Evolutionary conservation across 2,113 vertebrate species (phyloP).

Genomic region (Rhinoptilus africanus): DNA sequence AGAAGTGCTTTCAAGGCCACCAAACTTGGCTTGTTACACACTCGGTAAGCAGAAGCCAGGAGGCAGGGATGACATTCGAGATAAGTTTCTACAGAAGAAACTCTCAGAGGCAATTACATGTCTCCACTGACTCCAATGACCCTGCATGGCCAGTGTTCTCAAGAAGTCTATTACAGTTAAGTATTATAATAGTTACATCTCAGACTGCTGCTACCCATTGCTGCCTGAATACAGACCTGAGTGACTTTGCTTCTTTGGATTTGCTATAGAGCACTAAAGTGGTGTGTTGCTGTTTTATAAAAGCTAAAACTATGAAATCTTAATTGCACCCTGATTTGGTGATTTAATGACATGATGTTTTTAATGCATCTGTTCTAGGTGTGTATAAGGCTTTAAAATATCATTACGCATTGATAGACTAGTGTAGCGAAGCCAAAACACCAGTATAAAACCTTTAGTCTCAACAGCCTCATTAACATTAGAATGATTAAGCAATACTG

Average conservation of each 20-base stretch:
- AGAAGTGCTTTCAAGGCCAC: neutral
- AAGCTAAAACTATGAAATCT: neutral
- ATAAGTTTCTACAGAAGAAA: neutral
- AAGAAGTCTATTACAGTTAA: neutral
- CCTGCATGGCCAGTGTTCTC: neutral
- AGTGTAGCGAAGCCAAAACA: neutral
- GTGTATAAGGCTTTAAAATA: neutral
- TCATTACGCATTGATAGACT: neutral
- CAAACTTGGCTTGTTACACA: neutral
- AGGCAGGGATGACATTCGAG: neutral
- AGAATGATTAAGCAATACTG: conserved; percentile 44
- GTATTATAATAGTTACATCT: neutral
- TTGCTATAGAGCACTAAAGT: neutral
- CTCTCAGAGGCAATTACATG: neutral
- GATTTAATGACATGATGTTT: neutral
- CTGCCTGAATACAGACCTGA: neutral
- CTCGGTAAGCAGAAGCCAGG: neutral
- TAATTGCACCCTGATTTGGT: neutral
- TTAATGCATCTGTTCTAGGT: neutral
- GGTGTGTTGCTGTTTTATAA: neutral
- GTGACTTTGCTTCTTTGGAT: neutral
- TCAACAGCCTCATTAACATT: conserved; percentile 47
- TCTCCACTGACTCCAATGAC: neutral
- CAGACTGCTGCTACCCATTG: neutral
- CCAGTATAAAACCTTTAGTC: conserved; percentile 18